Conservation (phyloP, 2,888 invertebrate species). For the Amphiduros pacificus region DNA sequence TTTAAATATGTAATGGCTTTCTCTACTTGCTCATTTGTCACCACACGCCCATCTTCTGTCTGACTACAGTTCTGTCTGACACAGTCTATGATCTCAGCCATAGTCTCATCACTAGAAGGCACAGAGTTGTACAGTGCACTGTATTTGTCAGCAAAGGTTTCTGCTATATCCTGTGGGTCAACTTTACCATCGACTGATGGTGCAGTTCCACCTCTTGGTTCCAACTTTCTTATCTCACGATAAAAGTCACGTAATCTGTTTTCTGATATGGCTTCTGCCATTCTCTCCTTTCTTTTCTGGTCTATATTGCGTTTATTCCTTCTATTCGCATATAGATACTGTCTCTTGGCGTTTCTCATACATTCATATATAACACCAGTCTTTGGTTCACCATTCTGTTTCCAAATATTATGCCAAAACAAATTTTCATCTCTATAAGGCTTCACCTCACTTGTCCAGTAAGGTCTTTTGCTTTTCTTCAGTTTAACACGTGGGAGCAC, state of each 20-base stretch:
- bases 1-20: background rate
- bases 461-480: background rate
- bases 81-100: background rate
- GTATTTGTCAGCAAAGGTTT: background rate
- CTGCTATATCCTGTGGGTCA: background rate
- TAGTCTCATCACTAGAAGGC: background rate
- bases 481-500: background rate
- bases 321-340: background rate
- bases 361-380: background rate
- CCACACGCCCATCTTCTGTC: no score
- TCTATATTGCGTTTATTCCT: background rate
- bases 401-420: conserved; percentile 5
- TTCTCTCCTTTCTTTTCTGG: background rate
- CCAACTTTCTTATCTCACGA: background rate
- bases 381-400: background rate
- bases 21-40: background rate
- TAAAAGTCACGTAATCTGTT: background rate
- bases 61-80: background rate
- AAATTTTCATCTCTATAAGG: background rate
- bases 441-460: background rate
- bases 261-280: background rate
- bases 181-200: background rate
- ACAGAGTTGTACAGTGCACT: conserved; percentile 1
- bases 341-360: background rate
- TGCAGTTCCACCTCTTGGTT: background rate